phyloP scores from a whole-genome alignment of 1,140 invertebrate species.

The Fopius arisanus region DNA sequence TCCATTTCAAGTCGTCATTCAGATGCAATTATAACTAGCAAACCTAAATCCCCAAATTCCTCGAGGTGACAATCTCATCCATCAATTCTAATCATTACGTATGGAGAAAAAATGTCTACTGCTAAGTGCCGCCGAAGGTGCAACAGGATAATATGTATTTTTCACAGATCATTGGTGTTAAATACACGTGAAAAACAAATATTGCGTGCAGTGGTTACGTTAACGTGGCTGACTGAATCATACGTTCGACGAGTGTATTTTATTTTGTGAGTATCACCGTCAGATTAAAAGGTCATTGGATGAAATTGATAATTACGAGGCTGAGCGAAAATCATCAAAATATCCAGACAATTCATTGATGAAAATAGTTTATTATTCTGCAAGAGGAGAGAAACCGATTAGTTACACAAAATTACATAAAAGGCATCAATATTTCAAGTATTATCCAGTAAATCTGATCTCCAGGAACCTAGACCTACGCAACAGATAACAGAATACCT shows the following conservation, averaged over 20 bases:
- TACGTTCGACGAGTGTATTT: neutral
- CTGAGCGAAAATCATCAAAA: neutral
- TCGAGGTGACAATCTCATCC: neutral
- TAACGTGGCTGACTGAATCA: neutral
- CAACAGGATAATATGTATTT: neutral
- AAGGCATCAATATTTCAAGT: neutral
- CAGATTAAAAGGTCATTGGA: slow-evolving; percentile 11
- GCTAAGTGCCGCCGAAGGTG: slow-evolving; percentile 2
- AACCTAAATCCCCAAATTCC: too few relatives aligned
- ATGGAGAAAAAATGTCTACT: neutral
- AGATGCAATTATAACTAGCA: too few relatives aligned
- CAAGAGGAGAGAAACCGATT: neutral
- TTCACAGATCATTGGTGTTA: neutral
- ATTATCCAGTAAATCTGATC: slow-evolving; percentile 34
- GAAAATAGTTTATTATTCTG: neutral
- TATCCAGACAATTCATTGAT: neutral
- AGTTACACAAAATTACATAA: neutral
- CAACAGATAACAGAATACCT: slow-evolving; percentile 42
- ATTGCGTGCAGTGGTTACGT: neutral
- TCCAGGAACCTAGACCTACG: slow-evolving; percentile 47
- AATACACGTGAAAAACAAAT: slow-evolving; percentile 12
- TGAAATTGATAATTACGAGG: neutral
- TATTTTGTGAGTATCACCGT: neutral
- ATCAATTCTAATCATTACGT: neutral
- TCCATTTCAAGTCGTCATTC: neutral